Conservation (phyloP, 2,888 invertebrate genomes). For the Drosophila austrosaltans region DNA sequence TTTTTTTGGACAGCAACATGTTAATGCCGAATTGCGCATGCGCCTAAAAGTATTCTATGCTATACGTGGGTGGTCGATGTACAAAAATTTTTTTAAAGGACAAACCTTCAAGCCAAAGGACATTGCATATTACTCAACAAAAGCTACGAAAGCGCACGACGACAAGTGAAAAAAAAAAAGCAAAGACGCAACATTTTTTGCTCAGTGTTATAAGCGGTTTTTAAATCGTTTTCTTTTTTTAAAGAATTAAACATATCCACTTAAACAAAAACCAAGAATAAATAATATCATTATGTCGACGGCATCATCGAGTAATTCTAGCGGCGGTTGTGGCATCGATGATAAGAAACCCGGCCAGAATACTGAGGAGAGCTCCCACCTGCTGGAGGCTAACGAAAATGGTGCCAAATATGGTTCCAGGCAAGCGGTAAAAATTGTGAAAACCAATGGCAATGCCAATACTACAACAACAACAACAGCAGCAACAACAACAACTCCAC, state of each 20-base stretch:
- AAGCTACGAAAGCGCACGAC: constrained; percentile 28
- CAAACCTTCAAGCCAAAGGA: constrained; percentile 64
- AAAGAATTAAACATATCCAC: constrained; percentile 10
- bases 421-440: constrained; percentile 80
- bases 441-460: constrained; percentile 55
- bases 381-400: constrained; percentile 79
- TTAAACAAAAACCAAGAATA: constrained; percentile 5
- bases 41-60: constrained; percentile 60
- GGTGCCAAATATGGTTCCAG: constrained; percentile 81
- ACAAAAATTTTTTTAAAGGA: constrained; percentile 50
- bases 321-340: constrained; percentile 39
- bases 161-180: constrained; percentile 14
- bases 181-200: too few relatives aligned
- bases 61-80: constrained; percentile 62
- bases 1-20: constrained; percentile 61
- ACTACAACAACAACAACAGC: constrained; percentile 32
- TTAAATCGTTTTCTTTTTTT: background rate
- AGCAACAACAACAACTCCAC: constrained; percentile 39
- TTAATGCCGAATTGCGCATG: constrained; percentile 63
- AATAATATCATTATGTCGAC: constrained; percentile 58
- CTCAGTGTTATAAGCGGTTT: too few relatives aligned
- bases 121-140: constrained; percentile 64
- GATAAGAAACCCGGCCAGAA: constrained; percentile 58
- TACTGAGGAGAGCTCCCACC: constrained; percentile 81
- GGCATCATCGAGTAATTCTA: constrained; percentile 63